Base-by-base conservation (phyloP, 2,113 vertebrate genomes). In the Martes martes region DNA sequence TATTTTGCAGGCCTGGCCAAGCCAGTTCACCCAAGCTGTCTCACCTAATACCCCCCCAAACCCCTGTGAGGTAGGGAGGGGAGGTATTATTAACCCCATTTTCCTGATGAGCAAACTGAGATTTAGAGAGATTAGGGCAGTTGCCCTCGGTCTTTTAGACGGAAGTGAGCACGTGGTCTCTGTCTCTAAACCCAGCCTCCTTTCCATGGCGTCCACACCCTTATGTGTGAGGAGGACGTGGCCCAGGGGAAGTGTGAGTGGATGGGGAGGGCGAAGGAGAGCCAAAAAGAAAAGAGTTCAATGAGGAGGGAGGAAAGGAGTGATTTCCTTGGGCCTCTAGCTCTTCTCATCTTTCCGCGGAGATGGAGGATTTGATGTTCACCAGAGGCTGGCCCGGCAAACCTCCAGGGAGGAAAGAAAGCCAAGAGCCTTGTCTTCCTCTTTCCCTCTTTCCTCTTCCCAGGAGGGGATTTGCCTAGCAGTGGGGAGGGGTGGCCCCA, bases 41-140 rank as follows among this genome's bases (percentile, higher is more conserved):
- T 97, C 93, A 52, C 65, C 89, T 83, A 67, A 63, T 83, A 39
- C 28, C 15, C n/a, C 9, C 7, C 39, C 45, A 47, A 86, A 26
- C 33, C 39, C 86, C 89, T 86, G 90, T 69, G 93, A 97, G 85
- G 93, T 84, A 88, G 94, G 96, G 80, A 94, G 83, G 74, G 63
- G 88, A 94, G 78, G 18, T 63, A 15, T 76, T 50, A 57, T 65
- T 42, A 92, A 67, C 31, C 52, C 52, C 84, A 57, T 57, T 85
- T 76, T 33, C 78, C 91, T 73, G 87, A 63, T 16, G 36, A 86
- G 87, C 50, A 92, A 61, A 47, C 76, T 87, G 94, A 97, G 65
- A 33, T 59, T 84, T 89, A 76, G 95, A 65, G 71, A 50, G 67
- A 67, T 36, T 24, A 80, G 79, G 94, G 61, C 47, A 45, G 69